Conservation (phyloP, 2,113 vertebrate genomes). For the Lonchura striata region DNA sequence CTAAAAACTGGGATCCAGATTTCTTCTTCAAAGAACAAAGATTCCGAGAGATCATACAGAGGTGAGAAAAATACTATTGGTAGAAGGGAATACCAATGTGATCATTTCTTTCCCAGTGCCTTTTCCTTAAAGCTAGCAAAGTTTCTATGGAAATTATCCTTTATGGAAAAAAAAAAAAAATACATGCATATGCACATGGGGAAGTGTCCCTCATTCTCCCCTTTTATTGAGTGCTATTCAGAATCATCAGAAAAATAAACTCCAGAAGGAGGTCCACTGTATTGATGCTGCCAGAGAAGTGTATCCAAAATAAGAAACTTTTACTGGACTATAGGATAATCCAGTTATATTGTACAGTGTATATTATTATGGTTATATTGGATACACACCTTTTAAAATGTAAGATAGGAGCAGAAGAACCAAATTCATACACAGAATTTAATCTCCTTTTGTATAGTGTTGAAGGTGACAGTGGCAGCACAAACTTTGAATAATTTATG, state of each 20-base stretch:
- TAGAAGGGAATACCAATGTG: background rate
- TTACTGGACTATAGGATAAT: background rate
- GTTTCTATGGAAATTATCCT: background rate
- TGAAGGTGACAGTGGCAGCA: background rate
- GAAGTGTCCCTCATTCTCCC: background rate
- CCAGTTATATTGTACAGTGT: too few species aligned
- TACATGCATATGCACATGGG: background rate
- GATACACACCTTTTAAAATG: background rate
- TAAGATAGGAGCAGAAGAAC: background rate
- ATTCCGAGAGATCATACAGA: background rate
- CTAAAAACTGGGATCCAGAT: background rate
- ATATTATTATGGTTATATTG: background rate
- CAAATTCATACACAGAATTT: background rate
- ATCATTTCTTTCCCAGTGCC: background rate
- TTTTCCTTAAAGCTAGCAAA: background rate
- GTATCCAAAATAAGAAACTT: background rate
- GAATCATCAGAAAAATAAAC: background rate
- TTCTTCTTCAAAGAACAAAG: background rate
- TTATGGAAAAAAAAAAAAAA: background rate
- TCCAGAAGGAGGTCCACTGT: background rate
- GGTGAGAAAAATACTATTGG: background rate
- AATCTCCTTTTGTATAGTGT: background rate
- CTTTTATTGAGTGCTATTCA: rapidly evolving
- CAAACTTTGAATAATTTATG: background rate
- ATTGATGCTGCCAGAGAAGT: background rate